Evolutionary conservation across 2,888 invertebrate genomes (phyloP).

Genomic region (Phorcus lineatus): DNA sequence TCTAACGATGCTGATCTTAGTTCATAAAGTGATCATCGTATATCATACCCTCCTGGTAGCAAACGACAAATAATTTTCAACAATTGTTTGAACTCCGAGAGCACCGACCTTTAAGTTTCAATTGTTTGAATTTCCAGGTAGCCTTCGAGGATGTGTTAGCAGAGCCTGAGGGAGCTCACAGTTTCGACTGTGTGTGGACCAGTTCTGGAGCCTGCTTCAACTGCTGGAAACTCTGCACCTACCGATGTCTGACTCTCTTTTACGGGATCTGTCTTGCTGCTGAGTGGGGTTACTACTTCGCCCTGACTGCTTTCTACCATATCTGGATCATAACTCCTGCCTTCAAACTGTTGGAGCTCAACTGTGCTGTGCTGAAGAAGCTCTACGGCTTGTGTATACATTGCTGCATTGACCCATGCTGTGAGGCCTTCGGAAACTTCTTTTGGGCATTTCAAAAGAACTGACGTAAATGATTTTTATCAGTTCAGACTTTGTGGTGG

Average conservation of each 20-base stretch:
- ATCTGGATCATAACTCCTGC: conserved; percentile 85
- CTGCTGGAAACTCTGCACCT: conserved; percentile 82
- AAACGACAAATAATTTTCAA: neutral
- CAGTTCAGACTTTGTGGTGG: too few relatives aligned
- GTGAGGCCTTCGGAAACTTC: conserved; percentile 42
- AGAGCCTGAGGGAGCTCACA: conserved; percentile 59
- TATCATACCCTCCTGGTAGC: too few relatives aligned
- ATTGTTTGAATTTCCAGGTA: conserved; percentile 44
- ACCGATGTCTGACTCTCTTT: conserved; percentile 82
- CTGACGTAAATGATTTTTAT: neutral
- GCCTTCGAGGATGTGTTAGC: conserved; percentile 56
- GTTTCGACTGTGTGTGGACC: conserved; percentile 83
- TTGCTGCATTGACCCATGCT: conserved; percentile 52
- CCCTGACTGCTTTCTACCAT: conserved; percentile 79
- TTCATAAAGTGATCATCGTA: too few relatives aligned
- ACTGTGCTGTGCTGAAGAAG: conserved; percentile 64
- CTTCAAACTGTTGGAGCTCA: conserved; percentile 82
- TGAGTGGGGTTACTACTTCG: conserved; percentile 75
- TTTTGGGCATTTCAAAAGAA: conserved; percentile 45
- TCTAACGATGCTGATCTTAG: too few relatives aligned
- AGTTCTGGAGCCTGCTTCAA: conserved; percentile 81
- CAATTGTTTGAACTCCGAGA: conserved; percentile 3
- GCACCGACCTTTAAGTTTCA: too few relatives aligned
- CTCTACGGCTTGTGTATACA: conserved; percentile 78
- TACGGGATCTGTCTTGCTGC: conserved; percentile 83